These are phyloP conservation scores for Hippocampus mohnikei DNA, from an alignment of 2,113 vertebrate genomes.

Conservation along the genomic window DNA sequence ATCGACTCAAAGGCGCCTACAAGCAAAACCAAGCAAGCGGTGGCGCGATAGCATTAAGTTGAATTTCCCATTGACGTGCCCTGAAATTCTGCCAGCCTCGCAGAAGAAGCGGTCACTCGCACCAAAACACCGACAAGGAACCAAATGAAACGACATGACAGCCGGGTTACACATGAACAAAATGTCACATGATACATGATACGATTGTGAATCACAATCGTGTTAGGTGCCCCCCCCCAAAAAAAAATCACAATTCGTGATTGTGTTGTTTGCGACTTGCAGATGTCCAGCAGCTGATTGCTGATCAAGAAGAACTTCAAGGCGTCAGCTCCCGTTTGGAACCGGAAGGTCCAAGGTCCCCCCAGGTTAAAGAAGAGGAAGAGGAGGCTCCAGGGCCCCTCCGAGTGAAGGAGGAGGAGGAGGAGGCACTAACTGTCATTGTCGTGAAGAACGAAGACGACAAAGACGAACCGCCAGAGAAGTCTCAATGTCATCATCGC, in stretches of 20 bases:
- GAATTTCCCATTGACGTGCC: too few relatives aligned
- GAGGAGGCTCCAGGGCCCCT: neutral
- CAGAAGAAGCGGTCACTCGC: too few relatives aligned
- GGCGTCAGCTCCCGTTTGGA: neutral
- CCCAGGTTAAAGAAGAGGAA: neutral
- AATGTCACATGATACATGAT: neutral
- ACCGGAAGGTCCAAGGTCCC: neutral
- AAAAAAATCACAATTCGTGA: too few relatives aligned
- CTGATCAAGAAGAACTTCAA: neutral
- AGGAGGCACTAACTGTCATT: neutral
- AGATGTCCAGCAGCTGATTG: neutral
- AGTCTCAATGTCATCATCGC: neutral
- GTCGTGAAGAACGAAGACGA: neutral
- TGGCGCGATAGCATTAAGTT: too few relatives aligned
- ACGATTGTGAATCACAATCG: too few relatives aligned
- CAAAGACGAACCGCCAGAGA: neutral
- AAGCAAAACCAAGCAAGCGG: too few relatives aligned
- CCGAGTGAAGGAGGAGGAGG: neutral
- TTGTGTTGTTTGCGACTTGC: neutral
- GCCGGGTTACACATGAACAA: neutral
- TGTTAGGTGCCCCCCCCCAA: too few relatives aligned
- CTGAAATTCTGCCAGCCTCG: too few relatives aligned
- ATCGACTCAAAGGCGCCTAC: too few relatives aligned
- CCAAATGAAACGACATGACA: neutral
- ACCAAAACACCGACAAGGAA: neutral